These are phyloP conservation scores for Empidonax alnorum DNA, from an alignment of 2,113 vertebrate genomes.

Conservation along the genomic window DNA sequence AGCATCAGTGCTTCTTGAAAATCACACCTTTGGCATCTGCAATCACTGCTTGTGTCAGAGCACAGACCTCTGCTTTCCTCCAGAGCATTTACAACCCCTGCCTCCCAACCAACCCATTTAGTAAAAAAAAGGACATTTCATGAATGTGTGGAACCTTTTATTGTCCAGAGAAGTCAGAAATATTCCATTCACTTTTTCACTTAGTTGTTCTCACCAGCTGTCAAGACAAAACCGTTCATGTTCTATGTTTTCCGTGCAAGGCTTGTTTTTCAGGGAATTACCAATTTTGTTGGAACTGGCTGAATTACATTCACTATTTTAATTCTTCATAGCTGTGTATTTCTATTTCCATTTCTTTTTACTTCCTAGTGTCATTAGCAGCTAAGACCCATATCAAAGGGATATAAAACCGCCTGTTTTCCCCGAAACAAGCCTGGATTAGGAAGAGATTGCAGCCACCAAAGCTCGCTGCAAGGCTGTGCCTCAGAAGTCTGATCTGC, in stretches of 20 bases:
- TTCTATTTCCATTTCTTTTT: constrained; percentile 29
- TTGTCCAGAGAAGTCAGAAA: constrained; percentile 9
- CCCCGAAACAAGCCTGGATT: background rate
- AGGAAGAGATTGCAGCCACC: background rate
- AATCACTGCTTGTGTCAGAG: background rate
- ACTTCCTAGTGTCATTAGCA: background rate
- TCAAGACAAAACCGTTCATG: background rate
- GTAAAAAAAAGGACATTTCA: background rate
- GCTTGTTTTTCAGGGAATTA: constrained; percentile 23
- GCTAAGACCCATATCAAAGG: background rate
- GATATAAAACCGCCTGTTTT: background rate
- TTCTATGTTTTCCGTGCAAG: constrained; percentile 4
- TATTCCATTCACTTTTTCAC: background rate
- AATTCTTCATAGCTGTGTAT: constrained; percentile 7
- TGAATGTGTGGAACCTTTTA: background rate
- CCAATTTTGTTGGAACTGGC: background rate
- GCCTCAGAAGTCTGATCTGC: background rate
- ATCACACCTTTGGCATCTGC: background rate
- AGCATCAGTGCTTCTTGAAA: background rate
- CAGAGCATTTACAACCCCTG: background rate
- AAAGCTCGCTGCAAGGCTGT: background rate
- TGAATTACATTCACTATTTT: constrained; percentile 39
- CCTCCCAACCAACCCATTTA: background rate
- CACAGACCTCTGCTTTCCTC: background rate
- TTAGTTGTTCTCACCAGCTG: background rate